A percentile compares a stretch with the other conserved stretches of the same genome.
phyloP scores from a whole-genome alignment of 2,113 vertebrate genomes.

The Pomatorhinus ruficollis region DNA sequence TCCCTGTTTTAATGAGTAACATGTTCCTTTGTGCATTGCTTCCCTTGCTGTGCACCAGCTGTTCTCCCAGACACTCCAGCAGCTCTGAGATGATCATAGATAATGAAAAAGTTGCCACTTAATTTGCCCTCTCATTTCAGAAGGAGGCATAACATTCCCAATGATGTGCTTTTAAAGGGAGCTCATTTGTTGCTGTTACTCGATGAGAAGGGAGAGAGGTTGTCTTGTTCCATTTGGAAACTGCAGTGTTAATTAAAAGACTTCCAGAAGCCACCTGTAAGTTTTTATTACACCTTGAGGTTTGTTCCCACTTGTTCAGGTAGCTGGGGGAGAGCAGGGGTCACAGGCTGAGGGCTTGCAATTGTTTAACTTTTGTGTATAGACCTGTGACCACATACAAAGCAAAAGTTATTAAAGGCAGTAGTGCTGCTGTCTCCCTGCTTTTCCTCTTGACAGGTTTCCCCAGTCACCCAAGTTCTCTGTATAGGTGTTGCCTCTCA shows the following conservation, averaged over 20 bases:
- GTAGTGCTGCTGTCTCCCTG: background rate
- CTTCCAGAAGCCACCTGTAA: background rate
- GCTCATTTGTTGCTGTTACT: background rate
- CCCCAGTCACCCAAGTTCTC: background rate
- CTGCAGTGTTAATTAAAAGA: background rate
- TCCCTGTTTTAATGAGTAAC: background rate
- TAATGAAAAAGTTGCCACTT: conserved; percentile 26
- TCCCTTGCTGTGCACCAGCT: background rate
- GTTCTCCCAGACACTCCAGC: background rate
- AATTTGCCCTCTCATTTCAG: conserved; percentile 3
- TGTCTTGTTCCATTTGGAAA: background rate
- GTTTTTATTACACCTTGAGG: background rate
- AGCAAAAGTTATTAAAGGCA: background rate
- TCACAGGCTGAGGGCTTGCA: background rate
- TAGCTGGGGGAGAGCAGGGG: background rate
- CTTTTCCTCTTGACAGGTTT: background rate
- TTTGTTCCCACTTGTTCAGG: background rate
- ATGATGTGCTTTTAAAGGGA: background rate
- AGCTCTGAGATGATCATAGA: background rate
- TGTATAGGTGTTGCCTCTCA: background rate
- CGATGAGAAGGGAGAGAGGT: background rate
- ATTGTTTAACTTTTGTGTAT: background rate
- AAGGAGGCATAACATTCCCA: background rate
- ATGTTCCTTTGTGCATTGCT: background rate
- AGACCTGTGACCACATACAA: background rate